Base-by-base conservation (phyloP, 2,113 vertebrate species). In the Parus major region DNA sequence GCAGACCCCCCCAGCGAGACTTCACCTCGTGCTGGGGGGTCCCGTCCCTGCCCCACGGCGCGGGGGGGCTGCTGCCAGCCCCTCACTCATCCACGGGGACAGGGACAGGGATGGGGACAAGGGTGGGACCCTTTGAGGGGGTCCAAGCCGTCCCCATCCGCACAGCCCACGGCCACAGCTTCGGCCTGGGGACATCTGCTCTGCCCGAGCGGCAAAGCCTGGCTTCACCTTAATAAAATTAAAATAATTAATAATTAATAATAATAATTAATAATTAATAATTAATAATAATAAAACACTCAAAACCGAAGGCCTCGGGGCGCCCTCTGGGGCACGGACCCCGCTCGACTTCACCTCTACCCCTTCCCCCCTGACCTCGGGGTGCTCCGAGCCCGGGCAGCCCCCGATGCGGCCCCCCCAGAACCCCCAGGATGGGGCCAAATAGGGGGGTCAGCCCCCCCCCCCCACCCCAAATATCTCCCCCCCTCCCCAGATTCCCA, bases 191-290 rank as follows among this genome's bases (percentile, higher is more conserved):
- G 84, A 47, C 10, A 9, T 33, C 80, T 70, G 15, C 91, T 85
- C 76, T 94, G 88, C 61, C 66, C 25, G 12, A 91, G 80, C 55
- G 84, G 91, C 88, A 93, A 96, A 95, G 86, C 82, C 85, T 95
- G 88, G 89, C 79, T 95, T 96, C 86, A 96, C 95, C 95, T 93
- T 92, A 95, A 84, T 95, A 96, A 94, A 79, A 79, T 79, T 64
- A 78, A 63, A 78, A 78, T 78, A 78, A 60, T 76, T 73, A 75
- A 49, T 75, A 59, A 75, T 35, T 55, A 72, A 56, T 95, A 95
- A 92, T 88, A 73, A 82, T 78, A 93, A 66, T 92, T 92, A 84
- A 84, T 90, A 75, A 85, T 86, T 60, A 60, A 36, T 60, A 56
- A 83, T 61, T 76, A 92, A 92, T 84, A 94, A 94, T 78, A 94